These are phyloP conservation scores for Melikaiella ostensackeni DNA, from an alignment of 2,888 invertebrate genomes.

Conservation along the genomic window DNA sequence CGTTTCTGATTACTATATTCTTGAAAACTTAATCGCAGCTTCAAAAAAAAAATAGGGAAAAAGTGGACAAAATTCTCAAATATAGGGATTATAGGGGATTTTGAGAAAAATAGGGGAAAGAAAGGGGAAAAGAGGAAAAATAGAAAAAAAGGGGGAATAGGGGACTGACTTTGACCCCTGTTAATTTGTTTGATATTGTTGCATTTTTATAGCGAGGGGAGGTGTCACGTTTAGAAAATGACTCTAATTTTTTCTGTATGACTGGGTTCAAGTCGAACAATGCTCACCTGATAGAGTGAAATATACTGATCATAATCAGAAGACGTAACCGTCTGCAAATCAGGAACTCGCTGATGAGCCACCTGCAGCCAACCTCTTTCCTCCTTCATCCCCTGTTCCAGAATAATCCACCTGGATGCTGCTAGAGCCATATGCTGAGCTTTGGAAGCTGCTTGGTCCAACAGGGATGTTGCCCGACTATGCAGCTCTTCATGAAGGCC, in stretches of 20 bases:
- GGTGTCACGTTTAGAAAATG: not conserved
- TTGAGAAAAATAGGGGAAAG: no score
- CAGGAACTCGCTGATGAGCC: constrained; percentile 90
- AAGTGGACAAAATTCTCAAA: no score
- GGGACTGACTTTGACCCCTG: no score
- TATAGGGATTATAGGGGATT: no score
- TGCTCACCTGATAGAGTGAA: constrained; percentile 83
- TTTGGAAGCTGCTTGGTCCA: constrained; percentile 89
- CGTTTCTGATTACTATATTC: no score
- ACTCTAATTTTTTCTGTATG: no score
- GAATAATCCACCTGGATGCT: constrained; percentile 89
- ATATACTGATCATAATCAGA: constrained; percentile 92
- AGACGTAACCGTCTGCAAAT: constrained; percentile 88
- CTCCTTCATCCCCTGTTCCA: constrained; percentile 90
- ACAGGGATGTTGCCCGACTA: constrained; percentile 85
- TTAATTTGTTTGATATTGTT: not conserved
- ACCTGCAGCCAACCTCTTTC: constrained; percentile 91
- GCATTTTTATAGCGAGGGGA: no score
- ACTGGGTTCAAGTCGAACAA: not conserved
- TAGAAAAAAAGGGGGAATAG: no score
- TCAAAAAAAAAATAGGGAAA: no score
- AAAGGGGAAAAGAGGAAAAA: no score
- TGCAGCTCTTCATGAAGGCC: constrained; percentile 88
- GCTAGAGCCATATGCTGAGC: constrained; percentile 91
- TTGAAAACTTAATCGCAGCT: no score